phyloP scores from a whole-genome alignment of 1,140 invertebrate species.

The Chionoecetes opilio region DNA sequence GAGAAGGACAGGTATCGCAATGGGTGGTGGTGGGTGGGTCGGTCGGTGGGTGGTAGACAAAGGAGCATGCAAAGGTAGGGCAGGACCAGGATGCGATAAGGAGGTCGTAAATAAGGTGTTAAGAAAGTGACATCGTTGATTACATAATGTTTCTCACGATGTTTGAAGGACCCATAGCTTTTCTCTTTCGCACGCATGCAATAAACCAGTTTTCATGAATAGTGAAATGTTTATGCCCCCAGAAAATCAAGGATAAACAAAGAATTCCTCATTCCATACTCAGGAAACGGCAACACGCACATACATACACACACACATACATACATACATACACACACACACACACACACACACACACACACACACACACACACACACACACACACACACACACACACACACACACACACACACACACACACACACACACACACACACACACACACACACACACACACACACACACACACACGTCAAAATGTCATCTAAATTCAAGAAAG shows the following conservation, averaged over 20 bases:
- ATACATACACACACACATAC: background rate
- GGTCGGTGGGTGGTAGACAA: background rate
- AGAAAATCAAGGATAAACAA: too few relatives aligned
- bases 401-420: slow-evolving; percentile 24
- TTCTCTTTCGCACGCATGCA: too few relatives aligned
- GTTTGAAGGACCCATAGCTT: too few relatives aligned
- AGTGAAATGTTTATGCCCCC: too few relatives aligned
- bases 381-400: background rate
- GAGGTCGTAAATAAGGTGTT: too few relatives aligned
- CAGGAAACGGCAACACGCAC: background rate
- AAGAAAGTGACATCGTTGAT: too few relatives aligned
- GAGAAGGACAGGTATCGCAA: background rate
- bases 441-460: slow-evolving; percentile 2
- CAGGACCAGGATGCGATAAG: background rate
- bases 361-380: background rate
- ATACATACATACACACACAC: background rate
- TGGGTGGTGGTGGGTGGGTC: background rate
- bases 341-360: slow-evolving; percentile 25
- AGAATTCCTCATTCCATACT: too few relatives aligned
- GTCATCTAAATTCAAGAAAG: background rate
- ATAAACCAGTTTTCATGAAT: too few relatives aligned
- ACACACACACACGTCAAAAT: background rate
- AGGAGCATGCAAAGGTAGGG: background rate
- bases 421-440: slow-evolving; percentile 27
- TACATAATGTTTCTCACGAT: too few relatives aligned